These are phyloP conservation scores for Pholis gunnellus DNA, from an alignment of 2,113 vertebrate species.

Conservation along the genomic window DNA sequence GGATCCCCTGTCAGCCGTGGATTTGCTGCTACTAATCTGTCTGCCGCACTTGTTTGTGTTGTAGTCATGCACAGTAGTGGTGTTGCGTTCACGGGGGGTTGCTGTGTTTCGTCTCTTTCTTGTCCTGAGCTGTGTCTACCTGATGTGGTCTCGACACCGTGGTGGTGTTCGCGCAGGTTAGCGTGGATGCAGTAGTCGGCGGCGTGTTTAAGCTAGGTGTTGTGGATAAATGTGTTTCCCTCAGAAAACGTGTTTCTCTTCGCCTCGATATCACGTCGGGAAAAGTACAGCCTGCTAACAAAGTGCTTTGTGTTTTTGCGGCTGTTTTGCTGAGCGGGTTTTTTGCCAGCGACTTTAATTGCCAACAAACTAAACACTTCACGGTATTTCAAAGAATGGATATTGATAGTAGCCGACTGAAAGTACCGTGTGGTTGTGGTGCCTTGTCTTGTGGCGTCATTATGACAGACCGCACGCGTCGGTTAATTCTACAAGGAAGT, in stretches of 20 bases:
- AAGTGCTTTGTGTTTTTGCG: background rate
- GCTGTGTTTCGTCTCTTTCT: too few relatives aligned
- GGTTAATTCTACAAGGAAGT: slow-evolving; percentile 26
- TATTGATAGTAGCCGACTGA: background rate
- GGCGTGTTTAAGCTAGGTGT: slow-evolving; percentile 7
- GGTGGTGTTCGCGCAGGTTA: background rate
- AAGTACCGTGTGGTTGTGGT: background rate
- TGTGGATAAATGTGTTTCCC: background rate
- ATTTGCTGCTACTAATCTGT: slow-evolving; percentile 28
- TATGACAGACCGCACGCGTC: background rate
- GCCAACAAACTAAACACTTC: background rate
- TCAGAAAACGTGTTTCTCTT: slow-evolving; percentile 1
- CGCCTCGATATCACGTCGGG: background rate
- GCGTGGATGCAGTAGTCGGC: slow-evolving; percentile 6
- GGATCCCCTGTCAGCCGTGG: slow-evolving; percentile 33
- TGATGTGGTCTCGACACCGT: background rate
- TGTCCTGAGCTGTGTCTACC: background rate
- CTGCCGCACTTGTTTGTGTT: slow-evolving; percentile 35
- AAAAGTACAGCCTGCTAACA: background rate
- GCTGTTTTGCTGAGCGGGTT: background rate
- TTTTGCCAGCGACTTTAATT: background rate
- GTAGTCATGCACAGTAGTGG: background rate
- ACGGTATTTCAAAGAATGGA: background rate
- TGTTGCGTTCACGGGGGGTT: background rate
- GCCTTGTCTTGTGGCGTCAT: slow-evolving; percentile 5